Evolutionary conservation across 2,888 invertebrate species (phyloP).

Genomic region (Nomada fabriciana): DNA sequence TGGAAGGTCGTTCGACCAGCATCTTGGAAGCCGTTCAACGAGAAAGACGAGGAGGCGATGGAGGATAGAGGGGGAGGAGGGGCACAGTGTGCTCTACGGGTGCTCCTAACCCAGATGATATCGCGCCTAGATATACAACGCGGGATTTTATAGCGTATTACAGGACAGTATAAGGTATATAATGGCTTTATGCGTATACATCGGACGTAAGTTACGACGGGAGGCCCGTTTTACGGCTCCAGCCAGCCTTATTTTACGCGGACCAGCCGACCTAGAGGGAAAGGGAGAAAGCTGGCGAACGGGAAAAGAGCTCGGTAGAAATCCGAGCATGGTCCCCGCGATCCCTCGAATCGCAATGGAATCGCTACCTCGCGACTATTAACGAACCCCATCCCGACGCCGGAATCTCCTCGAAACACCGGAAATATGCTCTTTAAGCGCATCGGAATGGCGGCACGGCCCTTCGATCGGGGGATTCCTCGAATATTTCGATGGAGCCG

Average conservation of each 20-base stretch:
- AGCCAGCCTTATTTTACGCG: constrained; percentile 75
- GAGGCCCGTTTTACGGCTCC: constrained; percentile 76
- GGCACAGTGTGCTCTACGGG: constrained; percentile 65
- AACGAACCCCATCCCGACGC: constrained; percentile 38
- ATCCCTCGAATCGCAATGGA: constrained; percentile 14
- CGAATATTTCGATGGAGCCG: constrained; percentile 39
- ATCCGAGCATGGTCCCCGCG: constrained; percentile 46
- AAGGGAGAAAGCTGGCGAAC: constrained; percentile 13
- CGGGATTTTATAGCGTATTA: constrained; percentile 80
- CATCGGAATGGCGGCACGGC: constrained; percentile 33
- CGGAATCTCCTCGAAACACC: constrained; percentile 2
- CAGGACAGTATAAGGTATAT: constrained; percentile 79
- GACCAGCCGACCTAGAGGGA: constrained; percentile 36
- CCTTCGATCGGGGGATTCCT: constrained; percentile 37
- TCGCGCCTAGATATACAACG: constrained; percentile 80
- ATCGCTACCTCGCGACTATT: constrained; percentile 36
- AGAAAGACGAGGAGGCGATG: constrained; percentile 12
- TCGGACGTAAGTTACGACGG: constrained; percentile 76
- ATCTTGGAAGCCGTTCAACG: constrained; percentile 49
- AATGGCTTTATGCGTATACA: constrained; percentile 79
- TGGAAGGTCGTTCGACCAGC: constrained; percentile 47
- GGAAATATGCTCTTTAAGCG: constrained; percentile 51
- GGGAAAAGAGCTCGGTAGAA: constrained; percentile 35
- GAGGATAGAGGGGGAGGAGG: constrained; percentile 1
- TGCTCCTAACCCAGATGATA: constrained; percentile 82